Percentiles rank a stretch among this genome's conserved stretches.
These are phyloP conservation scores for Pheosia gnoma DNA, from an alignment of 2,888 invertebrate genomes.

Conservation along the genomic window DNA sequence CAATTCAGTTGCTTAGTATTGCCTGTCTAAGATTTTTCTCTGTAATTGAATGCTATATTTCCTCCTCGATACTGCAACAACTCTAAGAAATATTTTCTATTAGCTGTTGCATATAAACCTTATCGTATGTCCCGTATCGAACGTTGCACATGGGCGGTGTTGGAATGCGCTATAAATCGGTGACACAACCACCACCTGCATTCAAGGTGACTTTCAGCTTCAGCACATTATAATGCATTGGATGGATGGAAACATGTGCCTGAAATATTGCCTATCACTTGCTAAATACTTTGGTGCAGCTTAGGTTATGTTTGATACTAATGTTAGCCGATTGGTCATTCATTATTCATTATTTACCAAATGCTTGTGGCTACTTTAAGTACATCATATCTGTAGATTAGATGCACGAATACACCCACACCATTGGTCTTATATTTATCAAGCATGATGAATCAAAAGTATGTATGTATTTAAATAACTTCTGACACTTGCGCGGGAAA, in stretches of 20 bases:
- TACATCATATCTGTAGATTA: too few species aligned
- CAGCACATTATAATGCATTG: constrained; percentile 21
- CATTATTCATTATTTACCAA: too few species aligned
- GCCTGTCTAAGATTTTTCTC: too few species aligned
- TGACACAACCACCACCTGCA: constrained; percentile 26
- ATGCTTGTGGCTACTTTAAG: too few species aligned
- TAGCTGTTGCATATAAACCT: constrained; percentile 17
- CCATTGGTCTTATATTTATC: too few species aligned
- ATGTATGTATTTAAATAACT: too few species aligned
- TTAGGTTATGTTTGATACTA: background rate
- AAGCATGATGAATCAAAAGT: too few species aligned
- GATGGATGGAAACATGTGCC: constrained; percentile 1
- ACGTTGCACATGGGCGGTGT: constrained; percentile 24
- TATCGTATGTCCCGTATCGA: constrained; percentile 30
- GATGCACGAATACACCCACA: too few species aligned
- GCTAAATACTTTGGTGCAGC: background rate
- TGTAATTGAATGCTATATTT: too few species aligned
- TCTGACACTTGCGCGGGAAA: too few species aligned
- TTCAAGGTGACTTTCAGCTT: constrained; percentile 41
- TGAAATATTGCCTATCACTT: background rate
- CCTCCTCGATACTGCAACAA: background rate
- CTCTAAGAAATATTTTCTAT: constrained; percentile 10
- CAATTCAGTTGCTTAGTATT: background rate
- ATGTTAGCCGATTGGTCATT: background rate
- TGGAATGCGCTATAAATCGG: constrained; percentile 34